phyloP scores from a whole-genome alignment of 2,888 invertebrate genomes.

The Salticus scenicus region DNA sequence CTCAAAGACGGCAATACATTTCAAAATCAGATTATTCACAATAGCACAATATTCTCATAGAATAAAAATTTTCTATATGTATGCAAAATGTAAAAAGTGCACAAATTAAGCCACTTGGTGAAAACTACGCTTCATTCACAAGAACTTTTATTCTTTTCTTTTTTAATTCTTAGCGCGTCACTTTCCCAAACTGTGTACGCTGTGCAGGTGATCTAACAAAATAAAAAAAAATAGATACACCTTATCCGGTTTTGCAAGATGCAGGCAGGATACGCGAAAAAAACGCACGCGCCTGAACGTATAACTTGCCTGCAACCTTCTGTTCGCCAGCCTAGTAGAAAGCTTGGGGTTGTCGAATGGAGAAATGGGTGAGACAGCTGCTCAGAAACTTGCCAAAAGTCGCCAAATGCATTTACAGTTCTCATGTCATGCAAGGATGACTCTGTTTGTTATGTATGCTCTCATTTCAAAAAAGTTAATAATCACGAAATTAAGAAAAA shows the following conservation, averaged over 20 bases:
- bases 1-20: neutral
- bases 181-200: neutral
- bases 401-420: neutral
- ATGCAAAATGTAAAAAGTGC: neutral
- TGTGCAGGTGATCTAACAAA: neutral
- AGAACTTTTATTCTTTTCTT: too few relatives aligned
- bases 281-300: neutral
- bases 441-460: too few relatives aligned
- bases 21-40: neutral
- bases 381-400: conserved; percentile 4
- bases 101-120: neutral
- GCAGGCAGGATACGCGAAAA: neutral
- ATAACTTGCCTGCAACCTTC: neutral
- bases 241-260: conserved; percentile 55
- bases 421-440: too few relatives aligned
- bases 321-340: neutral
- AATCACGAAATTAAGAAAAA: too few relatives aligned
- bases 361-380: neutral
- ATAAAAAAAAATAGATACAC: neutral
- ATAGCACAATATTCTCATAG: neutral
- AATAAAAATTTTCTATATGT: neutral
- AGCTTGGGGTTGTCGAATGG: conserved; percentile 15
- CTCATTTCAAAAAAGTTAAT: too few relatives aligned
- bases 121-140: neutral
- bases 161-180: too few relatives aligned